Evolutionary conservation across 2,888 invertebrate genomes (phyloP), one percentile per base, ranked within the genome.

Genomic region (Cybosia mesomella): DNA sequence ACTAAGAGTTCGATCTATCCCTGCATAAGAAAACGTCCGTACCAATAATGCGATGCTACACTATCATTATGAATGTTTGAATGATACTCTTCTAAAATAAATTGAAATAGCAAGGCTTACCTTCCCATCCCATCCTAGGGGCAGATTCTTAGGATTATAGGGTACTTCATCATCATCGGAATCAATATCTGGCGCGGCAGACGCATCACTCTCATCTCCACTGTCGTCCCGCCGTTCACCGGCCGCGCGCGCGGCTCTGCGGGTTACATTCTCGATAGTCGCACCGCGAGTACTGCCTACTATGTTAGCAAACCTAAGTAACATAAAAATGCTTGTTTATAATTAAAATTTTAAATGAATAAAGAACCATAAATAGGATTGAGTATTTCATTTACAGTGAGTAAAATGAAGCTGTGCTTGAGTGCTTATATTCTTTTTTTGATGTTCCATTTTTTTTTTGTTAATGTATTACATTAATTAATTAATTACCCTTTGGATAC

Each of bases 131-230:
- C 99, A 99, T 0, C 99, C 99, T 0, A 99, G 96, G 0, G 99
- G 99, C 67, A 99, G 94, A 94, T 99, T 99, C 94, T 99, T 99
- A 0, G 99, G 99, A 95, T 99, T 99, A 91, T 99, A 99, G 0
- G 99, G 99, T 43, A 99, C 98, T 86, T 99, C 99, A 86, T 98
- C 98, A 78, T 97, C 98, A 83, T 98, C 98, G 75, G 99, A 98
- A 80, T 98, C 98, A 72, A 97, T 97, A 82, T 98, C 98, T 72
- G 98, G 98, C 59, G 98, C 98, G 61, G 97, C 97, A 39, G 96
- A 96, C 0, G 93, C 95, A 82, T 96, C 98, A 81, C 98, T 98
- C 63, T 97, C 98, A 82, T 98, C 98, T 28, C 97, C 98, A 87
- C 98, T 98, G 62, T 98, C 98, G 87, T 99, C 98, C 74, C 98